Conservation (phyloP, 2,113 vertebrate genomes). For the Ammospiza caudacuta region DNA sequence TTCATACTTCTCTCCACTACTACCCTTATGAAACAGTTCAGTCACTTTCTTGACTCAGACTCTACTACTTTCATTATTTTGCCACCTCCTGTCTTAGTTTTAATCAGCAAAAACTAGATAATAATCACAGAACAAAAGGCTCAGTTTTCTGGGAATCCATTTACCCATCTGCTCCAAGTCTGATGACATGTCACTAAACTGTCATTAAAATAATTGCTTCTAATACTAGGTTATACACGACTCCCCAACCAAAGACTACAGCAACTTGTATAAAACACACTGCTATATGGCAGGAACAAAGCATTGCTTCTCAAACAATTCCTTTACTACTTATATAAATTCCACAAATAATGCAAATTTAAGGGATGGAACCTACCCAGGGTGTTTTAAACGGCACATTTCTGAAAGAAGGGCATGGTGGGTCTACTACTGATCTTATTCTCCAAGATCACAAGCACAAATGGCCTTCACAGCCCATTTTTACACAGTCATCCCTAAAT, state of each 20-base stretch:
- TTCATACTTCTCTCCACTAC: not conserved
- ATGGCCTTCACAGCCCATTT: not conserved
- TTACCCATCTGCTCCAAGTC: not conserved
- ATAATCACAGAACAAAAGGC: not conserved
- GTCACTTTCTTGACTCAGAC: not conserved
- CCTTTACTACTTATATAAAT: not conserved
- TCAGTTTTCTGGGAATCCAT: not conserved
- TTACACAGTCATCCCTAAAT: not conserved
- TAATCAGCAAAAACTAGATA: not conserved
- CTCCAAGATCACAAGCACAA: not conserved
- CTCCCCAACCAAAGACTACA: not conserved
- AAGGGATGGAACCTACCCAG: not conserved
- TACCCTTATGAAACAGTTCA: not conserved
- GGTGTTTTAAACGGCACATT: not conserved
- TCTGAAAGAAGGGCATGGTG: not conserved
- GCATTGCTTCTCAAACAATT: not conserved
- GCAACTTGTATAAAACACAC: not conserved
- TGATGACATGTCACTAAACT: not conserved
- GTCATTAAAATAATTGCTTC: not conserved
- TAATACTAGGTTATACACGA: not conserved
- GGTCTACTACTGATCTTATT: not conserved
- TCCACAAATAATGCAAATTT: not conserved
- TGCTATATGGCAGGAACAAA: not conserved
- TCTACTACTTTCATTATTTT: not conserved
- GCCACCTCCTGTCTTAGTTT: not conserved